Conservation (phyloP, 2,797 vertebrate species). For the Tapera naevia region DNA sequence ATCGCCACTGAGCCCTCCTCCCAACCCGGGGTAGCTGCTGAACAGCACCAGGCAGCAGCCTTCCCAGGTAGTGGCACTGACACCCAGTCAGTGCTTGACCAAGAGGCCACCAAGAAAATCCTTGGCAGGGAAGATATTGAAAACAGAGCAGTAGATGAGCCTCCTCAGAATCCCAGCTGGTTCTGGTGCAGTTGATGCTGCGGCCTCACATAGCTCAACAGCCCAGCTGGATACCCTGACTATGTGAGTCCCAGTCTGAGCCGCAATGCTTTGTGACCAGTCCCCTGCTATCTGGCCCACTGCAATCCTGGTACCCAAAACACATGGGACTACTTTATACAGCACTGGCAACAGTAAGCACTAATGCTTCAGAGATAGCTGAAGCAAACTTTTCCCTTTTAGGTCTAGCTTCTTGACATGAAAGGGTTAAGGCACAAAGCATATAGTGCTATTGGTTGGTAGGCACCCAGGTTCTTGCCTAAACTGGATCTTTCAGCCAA, state of each 20-base stretch:
- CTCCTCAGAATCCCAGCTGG: neutral
- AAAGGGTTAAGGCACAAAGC: neutral
- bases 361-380: accelerated
- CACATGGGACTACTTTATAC: neutral
- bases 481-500: neutral
- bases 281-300: neutral
- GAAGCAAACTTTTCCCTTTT: neutral
- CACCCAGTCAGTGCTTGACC: neutral
- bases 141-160: neutral
- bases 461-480: neutral
- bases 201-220: accelerated
- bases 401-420: neutral
- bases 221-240: neutral
- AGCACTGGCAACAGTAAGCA: neutral
- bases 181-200: neutral
- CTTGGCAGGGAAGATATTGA: neutral
- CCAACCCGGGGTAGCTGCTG: neutral
- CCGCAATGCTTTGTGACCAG: neutral
- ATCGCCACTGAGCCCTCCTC: accelerated
- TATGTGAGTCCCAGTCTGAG: neutral
- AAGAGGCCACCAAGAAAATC: neutral
- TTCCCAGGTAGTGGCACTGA: neutral
- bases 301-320: neutral
- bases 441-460: neutral
- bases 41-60: neutral